Evolutionary conservation across 35 echinoderm and acorn worm species (phyloP).

Genomic region (Apostichopus californicus): DNA sequence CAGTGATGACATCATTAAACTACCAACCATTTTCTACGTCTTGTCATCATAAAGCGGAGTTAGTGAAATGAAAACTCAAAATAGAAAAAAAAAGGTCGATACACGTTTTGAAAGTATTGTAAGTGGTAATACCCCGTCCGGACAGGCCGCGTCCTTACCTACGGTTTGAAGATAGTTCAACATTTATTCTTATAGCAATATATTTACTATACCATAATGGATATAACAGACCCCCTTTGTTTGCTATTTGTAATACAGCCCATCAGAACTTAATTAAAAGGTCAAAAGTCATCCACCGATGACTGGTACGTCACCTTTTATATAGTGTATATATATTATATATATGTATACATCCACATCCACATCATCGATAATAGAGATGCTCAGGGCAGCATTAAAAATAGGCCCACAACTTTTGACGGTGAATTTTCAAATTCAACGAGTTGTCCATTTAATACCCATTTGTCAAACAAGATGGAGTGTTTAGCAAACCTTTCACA

Average conservation of each 20-base stretch:
- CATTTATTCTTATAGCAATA: too few relatives aligned
- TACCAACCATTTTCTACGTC: neutral
- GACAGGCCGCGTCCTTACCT: too few relatives aligned
- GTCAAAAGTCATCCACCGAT: neutral
- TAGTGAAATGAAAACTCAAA: neutral
- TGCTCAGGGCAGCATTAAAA: too few relatives aligned
- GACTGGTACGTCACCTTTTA: neutral
- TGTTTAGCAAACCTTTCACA: constrained; percentile 33
- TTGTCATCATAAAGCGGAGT: neutral
- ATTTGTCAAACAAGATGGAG: constrained; percentile 21
- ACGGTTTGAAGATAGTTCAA: too few relatives aligned
- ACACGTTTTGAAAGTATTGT: too few relatives aligned
- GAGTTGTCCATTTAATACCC: constrained; percentile 2
- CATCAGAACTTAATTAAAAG: neutral
- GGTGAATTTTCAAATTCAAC: neutral
- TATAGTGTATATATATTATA: too few relatives aligned
- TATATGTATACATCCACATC: too few relatives aligned
- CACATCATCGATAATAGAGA: too few relatives aligned
- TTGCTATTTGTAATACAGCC: neutral
- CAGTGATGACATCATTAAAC: neutral
- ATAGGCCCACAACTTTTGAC: too few relatives aligned
- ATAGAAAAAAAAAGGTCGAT: too few relatives aligned
- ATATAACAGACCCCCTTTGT: neutral
- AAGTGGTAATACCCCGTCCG: too few relatives aligned
- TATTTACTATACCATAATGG: neutral